Conservation (phyloP, 2,888 invertebrate species). For the Falcaria lacertinaria region DNA sequence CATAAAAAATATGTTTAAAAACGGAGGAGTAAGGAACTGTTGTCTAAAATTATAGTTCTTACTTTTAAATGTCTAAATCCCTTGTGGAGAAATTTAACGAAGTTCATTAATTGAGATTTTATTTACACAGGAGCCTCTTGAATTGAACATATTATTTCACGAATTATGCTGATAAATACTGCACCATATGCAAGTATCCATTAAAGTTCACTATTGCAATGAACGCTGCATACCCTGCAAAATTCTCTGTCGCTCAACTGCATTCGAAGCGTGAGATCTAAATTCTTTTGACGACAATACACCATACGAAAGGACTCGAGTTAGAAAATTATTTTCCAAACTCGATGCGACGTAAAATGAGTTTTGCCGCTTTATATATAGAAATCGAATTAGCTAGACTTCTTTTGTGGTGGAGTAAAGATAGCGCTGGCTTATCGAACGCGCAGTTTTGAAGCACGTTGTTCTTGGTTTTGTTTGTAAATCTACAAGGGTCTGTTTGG, state of each 20-base stretch:
- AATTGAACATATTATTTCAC: no score
- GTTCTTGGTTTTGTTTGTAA: conserved; percentile 19
- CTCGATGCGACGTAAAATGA: conserved; percentile 18
- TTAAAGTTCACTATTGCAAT: not conserved
- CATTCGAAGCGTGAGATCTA: conserved; percentile 35
- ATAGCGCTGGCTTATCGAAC: conserved; percentile 20
- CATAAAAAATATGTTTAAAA: no score
- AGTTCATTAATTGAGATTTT: no score
- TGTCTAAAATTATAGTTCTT: no score
- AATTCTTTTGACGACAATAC: conserved; percentile 40
- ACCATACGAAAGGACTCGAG: conserved; percentile 28
- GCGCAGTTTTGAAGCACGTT: conserved; percentile 17
- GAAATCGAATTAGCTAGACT: conserved; percentile 24
- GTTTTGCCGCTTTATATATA: conserved; percentile 21
- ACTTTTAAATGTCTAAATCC: no score
- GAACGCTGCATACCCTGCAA: not conserved
- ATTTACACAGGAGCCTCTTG: no score
- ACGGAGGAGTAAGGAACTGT: no score
- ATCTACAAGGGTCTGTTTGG: conserved; percentile 14
- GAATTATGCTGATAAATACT: conserved; percentile 1
- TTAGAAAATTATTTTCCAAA: conserved; percentile 29
- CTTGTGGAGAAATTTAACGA: no score
- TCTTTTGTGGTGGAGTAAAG: conserved; percentile 19
- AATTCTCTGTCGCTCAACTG: conserved; percentile 2
- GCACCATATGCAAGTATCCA: not conserved